Evolutionary conservation across 23 tunicate genomes (phyloP), one percentile per base, ranked within the genome.

Genomic region (Phallusia fumigata): DNA sequence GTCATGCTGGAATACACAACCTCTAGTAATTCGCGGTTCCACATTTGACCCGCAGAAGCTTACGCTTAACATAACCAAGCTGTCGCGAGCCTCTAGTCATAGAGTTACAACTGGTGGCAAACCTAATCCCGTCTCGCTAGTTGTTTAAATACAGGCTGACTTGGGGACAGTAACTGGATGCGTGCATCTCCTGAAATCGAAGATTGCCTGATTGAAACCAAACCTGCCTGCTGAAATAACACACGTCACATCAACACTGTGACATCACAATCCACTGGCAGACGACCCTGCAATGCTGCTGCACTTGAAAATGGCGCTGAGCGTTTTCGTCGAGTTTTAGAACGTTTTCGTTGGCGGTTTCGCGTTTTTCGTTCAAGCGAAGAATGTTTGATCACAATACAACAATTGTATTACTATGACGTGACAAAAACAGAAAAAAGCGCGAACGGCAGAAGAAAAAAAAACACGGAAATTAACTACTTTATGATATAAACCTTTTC

Each of bases 181-280:
- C 80, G 65, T 30, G 52, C 32, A 22, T 35, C 44, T 33, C 22
- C 34, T 80, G 83, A 80, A 80, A 80, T 53, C 45, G 83, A 34
- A 80, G 74, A 52, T 52, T 30, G 31, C 36, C 22, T 44, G 30
- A 31, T n/a, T 83, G 86, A 74, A 83, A 83, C 86, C 77, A 83
- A 83, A 83, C 72, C 79, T 28, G 33, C 2, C 86, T 19, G 44
- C 44, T 83, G 86, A 83, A 83, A 83, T 72, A 31, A 47, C 75
- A 83, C 77, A 75, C 86, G 86, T 81, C 76, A 81, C 83, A 80
- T 52, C 73, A 31, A 31, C 84, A 65, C 74, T 64, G 45, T 33
- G 33, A 83, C 86, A 80, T 83, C 86, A 83, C 49, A 74, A 50
- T 74, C 69, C 28, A 18, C n/a, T 35, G 33, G 81, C 53, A 34